Evolutionary conservation across 2,797 vertebrate genomes (phyloP), one percentile per base, ranked within the genome.

Genomic region (Sebastiscus tertius): DNA sequence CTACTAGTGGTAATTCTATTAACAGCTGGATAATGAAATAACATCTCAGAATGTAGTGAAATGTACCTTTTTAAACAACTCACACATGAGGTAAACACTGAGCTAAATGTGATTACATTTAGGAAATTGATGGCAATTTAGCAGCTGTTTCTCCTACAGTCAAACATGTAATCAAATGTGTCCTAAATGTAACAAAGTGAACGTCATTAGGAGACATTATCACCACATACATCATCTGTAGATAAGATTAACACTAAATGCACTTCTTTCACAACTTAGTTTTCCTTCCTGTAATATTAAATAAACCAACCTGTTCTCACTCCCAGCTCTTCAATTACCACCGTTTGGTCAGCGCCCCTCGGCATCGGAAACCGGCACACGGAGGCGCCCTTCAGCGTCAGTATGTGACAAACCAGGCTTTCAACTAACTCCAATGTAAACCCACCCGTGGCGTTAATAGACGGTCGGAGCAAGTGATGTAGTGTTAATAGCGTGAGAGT

Each of bases 301-400:
- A 68, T 7, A 10, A 61, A 6, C 60, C 6, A 16, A 46, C 16
- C 0, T 16, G 42, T 46, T 46, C 42, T 46, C 42, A 46, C 42
- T 46, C 42, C 42, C 42, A 46, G 14, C 42, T 46, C 0, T 46
- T 16, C 42, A 46, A 46, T 0, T 42, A 42, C 13, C 13, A 0
- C 39, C 39, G 14, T 3, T 42, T 42, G 6, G 39, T 42, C 39
- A 42, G 14, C 6, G 39, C 39, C 39, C 13, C 39, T 42, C 14
- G 39, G 39, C 39, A 42, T 42, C 39, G 14, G 39, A 42, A 14
- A 42, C 39, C 39, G 14, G 14, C 1, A 5, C 39, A 42, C 1
- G 6, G 39, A 42, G 39, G 39, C 14, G 6, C 39, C 14, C 39
- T 42, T 42, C 6, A 42, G 6, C 2, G 14, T 14, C 39, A 16